Conservation (phyloP, 2,888 invertebrate genomes). For the Andrena trimmerana region DNA sequence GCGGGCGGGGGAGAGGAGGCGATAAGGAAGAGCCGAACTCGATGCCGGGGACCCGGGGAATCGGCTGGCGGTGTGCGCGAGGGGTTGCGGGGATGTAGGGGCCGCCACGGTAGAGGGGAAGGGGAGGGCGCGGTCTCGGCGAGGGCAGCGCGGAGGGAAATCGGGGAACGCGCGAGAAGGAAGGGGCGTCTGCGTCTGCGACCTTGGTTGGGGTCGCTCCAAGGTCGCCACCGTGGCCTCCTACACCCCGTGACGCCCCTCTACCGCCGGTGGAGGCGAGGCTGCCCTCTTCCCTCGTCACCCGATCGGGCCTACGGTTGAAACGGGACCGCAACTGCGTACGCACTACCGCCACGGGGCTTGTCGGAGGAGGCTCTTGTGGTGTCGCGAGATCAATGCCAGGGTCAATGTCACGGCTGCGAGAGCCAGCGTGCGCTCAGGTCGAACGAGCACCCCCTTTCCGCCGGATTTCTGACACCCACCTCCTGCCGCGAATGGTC, state of each 20-base stretch:
- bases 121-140: slow-evolving; percentile 48
- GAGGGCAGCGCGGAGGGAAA: slow-evolving; percentile 52
- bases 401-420: slow-evolving; percentile 82
- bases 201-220: slow-evolving; percentile 71
- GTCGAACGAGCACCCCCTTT: slow-evolving; percentile 41
- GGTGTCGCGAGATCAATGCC: slow-evolving; percentile 80
- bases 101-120: slow-evolving; percentile 14
- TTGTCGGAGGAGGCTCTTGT: slow-evolving; percentile 24
- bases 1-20: neutral
- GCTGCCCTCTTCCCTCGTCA: slow-evolving; percentile 60
- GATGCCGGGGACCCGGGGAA: slow-evolving; percentile 18
- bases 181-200: slow-evolving; percentile 67
- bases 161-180: slow-evolving; percentile 55
- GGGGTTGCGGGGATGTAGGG: slow-evolving; percentile 5
- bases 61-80: slow-evolving; percentile 6
- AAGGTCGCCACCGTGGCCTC: slow-evolving; percentile 61
- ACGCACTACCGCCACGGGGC: slow-evolving; percentile 47
- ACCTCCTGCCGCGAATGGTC: neutral
- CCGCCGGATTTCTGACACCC: neutral
- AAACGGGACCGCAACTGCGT: slow-evolving; percentile 66
- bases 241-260: slow-evolving; percentile 47
- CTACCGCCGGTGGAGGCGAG: slow-evolving; percentile 56
- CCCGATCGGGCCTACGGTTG: slow-evolving; percentile 54
- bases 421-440: slow-evolving; percentile 29
- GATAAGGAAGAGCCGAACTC: slow-evolving; percentile 55